Evolutionary conservation across 2,113 vertebrate genomes (phyloP).

Genomic region (Danio rerio): GRCz12tu NC_133179.1:17739501-17740000

Average conservation of each 20-base stretch:
- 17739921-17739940: slow-evolving; percentile 9
- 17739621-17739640: slow-evolving; percentile 51
- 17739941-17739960: slow-evolving; percentile 20
- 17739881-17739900: slow-evolving; percentile 75
- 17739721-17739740: slow-evolving; percentile 6
- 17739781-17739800: not conserved
- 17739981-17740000: no score
- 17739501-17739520: slow-evolving; percentile 88
- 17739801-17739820: slow-evolving; percentile 42
- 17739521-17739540: slow-evolving; percentile 95
- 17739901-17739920: slow-evolving; percentile 28
- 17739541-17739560: slow-evolving; percentile 92
- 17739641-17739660: slow-evolving; percentile 92
- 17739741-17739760: slow-evolving; percentile 13
- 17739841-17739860: slow-evolving; percentile 12
- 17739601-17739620: slow-evolving; percentile 39
- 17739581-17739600: slow-evolving; percentile 66
- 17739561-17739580: slow-evolving; percentile 95
- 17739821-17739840: slow-evolving; percentile 44
- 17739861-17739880: slow-evolving; percentile 40
- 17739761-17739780: slow-evolving; percentile 24
- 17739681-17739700: slow-evolving; percentile 69
- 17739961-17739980: no score
- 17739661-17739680: slow-evolving; percentile 85
- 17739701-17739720: slow-evolving; percentile 50